Evolutionary conservation across 2,797 vertebrate species (phyloP).

Genomic region (Thunnus albacares): DNA sequence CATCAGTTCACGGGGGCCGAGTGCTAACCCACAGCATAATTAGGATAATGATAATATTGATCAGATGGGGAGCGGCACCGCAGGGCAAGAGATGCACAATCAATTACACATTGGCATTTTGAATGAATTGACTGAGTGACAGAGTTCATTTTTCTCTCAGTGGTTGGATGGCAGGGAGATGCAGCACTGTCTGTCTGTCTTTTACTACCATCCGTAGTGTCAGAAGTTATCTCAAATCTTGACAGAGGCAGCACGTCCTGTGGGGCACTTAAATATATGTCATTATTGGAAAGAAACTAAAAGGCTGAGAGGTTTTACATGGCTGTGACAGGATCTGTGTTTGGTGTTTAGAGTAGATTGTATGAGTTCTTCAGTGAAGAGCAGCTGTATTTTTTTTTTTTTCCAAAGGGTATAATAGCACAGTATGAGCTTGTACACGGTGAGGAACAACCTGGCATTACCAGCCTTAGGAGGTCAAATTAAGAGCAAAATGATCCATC

Average conservation of each 20-base stretch:
- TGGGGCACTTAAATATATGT: conserved; percentile 13
- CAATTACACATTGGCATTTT: conserved; percentile 83
- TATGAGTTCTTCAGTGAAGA: conserved; percentile 72
- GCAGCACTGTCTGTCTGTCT: conserved; percentile 12
- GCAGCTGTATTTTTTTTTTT: conserved; percentile 69
- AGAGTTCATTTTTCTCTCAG: conserved; percentile 76
- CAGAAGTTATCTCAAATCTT: conserved; percentile 23
- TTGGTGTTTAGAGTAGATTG: conserved; percentile 46
- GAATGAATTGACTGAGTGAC: conserved; percentile 82
- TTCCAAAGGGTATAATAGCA: conserved; percentile 66
- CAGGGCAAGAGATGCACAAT: conserved; percentile 79
- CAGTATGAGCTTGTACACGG: conserved; percentile 71
- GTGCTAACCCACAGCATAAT: conserved; percentile 79
- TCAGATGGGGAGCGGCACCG: conserved; percentile 75
- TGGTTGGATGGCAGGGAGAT: conserved; percentile 26
- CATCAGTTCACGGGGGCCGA: conserved; percentile 74
- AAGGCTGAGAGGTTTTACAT: conserved; percentile 18
- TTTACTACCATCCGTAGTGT: conserved; percentile 1
- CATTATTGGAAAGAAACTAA: conserved; percentile 9
- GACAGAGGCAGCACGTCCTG: conserved; percentile 17
- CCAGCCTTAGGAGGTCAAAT: conserved; percentile 83
- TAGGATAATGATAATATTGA: conserved; percentile 85
- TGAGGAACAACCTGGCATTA: conserved; percentile 80
- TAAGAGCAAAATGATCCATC: conserved; percentile 84
- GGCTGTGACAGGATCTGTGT: conserved; percentile 44